Conservation (phyloP, 1,140 invertebrate species). For the Ceratina australensis region DNA sequence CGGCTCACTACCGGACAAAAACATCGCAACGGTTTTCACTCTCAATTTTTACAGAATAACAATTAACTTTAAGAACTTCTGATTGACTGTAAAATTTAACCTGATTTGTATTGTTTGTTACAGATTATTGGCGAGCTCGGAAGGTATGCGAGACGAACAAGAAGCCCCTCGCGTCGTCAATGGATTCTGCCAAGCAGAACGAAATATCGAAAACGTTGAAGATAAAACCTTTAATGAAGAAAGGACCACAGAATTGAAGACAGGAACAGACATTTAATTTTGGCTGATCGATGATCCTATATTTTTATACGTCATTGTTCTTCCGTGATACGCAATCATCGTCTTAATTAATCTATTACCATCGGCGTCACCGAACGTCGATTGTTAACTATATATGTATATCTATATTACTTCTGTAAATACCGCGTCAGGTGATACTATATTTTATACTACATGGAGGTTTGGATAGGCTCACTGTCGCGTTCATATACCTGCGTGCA, state of each 20-base stretch:
- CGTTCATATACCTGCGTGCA: neutral
- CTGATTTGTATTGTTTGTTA: constrained; percentile 54
- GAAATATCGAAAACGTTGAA: constrained; percentile 56
- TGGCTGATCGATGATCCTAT: constrained; percentile 26
- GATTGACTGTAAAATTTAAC: neutral
- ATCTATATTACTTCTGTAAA: constrained; percentile 66
- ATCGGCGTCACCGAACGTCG: constrained; percentile 37
- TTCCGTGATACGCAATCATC: constrained; percentile 21
- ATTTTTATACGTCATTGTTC: constrained; percentile 58
- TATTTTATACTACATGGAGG: constrained; percentile 61
- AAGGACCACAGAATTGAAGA: constrained; percentile 41
- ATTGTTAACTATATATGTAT: constrained; percentile 39
- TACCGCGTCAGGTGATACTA: constrained; percentile 58
- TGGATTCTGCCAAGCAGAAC: constrained; percentile 59
- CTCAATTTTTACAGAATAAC: too few relatives aligned
- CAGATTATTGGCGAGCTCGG: constrained; percentile 76
- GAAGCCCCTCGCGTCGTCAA: constrained; percentile 60
- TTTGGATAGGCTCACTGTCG: constrained; percentile 60
- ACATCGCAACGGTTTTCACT: constrained; percentile 1
- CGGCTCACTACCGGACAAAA: constrained; percentile 4
- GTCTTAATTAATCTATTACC: constrained; percentile 4
- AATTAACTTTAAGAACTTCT: neutral
- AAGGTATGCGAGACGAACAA: constrained; percentile 70
- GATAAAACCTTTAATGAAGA: constrained; percentile 41
- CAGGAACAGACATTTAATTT: neutral